Base-by-base conservation (phyloP, 2,113 vertebrate species). In the Colaptes auratus region DNA sequence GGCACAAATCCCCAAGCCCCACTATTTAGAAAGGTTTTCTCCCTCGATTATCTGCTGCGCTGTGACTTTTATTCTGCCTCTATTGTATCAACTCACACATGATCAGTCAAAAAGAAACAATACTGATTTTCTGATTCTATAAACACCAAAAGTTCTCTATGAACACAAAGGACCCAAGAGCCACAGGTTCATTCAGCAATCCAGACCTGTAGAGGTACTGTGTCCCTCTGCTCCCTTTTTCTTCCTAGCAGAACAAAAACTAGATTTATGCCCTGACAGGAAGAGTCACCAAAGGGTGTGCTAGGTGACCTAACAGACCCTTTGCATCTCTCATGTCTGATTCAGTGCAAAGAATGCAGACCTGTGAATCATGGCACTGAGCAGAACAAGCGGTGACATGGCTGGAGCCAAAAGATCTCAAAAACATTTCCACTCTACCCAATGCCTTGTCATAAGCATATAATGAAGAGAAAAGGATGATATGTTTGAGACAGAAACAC, bases 271-370 rank as follows among this genome's bases (percentile, higher is more conserved):
- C 42, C 48, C 76, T 91, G 65, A 83, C 64, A 81, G 69, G 53
- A 35, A 78, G 87, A 95, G 46, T 81, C 76, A 89, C 80, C 76
- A 33, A 92, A 94, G 73, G 85, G 85, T 0, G 10, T 93, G 82
- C 76, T 82, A 23, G 15, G 35, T 61, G 79, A 88, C 88, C 82
- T 52, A 60, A 35, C 21, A 72, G 88, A 81, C 65, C 36, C 81
- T 93, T 74, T 70, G 15, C 71, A 21, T 13, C 69, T 46, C 65
- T 72, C 30, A 63, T 2, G 2, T 20, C 89, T 97, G 94, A 94
- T 81, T 94, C 91, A 95, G 73, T 42, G 69, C 69, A 83, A 78
- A 76, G 89, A 95, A 91, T 30, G 61, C 70, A 90, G 76, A 75
- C 44, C 59, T 63, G 53, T 97, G 93, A 96, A 88, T 95, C 88